phyloP scores from a whole-genome alignment of 53 echinoderm and acorn worm species.

The Temnopleurus reevesii region DNA sequence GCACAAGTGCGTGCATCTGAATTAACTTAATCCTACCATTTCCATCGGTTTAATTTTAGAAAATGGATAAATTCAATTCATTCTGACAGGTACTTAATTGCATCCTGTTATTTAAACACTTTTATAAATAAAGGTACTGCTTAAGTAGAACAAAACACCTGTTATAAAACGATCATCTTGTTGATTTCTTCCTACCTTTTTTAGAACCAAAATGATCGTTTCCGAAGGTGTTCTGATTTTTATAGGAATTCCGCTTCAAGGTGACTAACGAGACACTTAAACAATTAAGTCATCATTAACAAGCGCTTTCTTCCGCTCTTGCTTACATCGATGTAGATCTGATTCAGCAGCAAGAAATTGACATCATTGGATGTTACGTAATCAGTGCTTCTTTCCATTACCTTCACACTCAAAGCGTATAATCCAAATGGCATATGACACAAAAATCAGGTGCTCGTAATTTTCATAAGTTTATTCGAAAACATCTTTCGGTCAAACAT shows the following conservation, averaged over 20 bases:
- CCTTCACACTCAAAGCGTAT: not conserved
- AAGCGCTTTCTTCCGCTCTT: not conserved
- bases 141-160: not conserved
- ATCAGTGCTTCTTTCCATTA: not conserved
- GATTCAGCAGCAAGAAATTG: conserved; percentile 28
- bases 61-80: not conserved
- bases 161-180: not conserved
- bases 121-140: not conserved
- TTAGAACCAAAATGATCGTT: not conserved
- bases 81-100: not conserved
- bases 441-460: too few relatives aligned
- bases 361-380: not conserved
- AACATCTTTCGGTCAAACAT: too few relatives aligned
- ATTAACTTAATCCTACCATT: too few relatives aligned
- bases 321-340: too few relatives aligned
- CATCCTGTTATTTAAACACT: not conserved
- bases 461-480: too few relatives aligned
- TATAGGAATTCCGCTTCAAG: not conserved
- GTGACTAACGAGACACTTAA: conserved; percentile 6
- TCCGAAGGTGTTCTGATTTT: not conserved
- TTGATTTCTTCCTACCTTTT: not conserved
- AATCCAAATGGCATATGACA: not conserved
- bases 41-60: too few relatives aligned
- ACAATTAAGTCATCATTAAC: conserved; percentile 32
- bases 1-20: too few relatives aligned